A percentile compares a stretch with the other conserved stretches of the same genome.
Conservation (phyloP, 2,113 vertebrate genomes). For the Podiceps cristatus region DNA sequence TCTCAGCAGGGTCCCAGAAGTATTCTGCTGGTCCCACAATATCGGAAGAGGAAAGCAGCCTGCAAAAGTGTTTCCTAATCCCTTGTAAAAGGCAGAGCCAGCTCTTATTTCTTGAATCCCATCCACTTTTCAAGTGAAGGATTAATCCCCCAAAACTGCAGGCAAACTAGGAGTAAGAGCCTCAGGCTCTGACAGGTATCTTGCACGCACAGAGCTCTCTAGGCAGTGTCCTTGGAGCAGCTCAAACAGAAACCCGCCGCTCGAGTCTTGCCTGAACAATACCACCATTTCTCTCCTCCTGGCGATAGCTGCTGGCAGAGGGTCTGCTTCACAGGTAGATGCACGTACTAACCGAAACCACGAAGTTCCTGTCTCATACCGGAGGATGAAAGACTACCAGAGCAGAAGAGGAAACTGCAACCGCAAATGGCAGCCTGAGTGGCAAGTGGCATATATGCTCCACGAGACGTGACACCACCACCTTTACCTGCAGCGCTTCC, state of each 20-base stretch:
- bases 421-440: neutral
- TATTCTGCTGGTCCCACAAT: neutral
- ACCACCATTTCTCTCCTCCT: neutral
- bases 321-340: neutral
- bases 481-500: neutral
- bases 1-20: neutral
- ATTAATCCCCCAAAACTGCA: neutral
- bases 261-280: neutral
- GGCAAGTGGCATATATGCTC: neutral
- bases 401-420: neutral
- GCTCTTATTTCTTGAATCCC: constrained; percentile 16
- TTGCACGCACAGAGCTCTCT: neutral
- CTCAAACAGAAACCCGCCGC: neutral
- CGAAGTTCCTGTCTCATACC: neutral
- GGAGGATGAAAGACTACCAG: neutral
- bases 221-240: neutral
- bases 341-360: neutral
- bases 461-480: neutral
- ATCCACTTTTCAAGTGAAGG: neutral
- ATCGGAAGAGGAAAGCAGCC: constrained; percentile 27
- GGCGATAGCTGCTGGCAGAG: neutral
- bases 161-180: neutral
- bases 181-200: neutral
- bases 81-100: constrained; percentile 57
- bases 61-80: constrained; percentile 36